These are phyloP conservation scores for Lycopodina hypogea DNA, from an alignment of 37 sponge, comb jelly and placozoan species.

Conservation along the genomic window DNA sequence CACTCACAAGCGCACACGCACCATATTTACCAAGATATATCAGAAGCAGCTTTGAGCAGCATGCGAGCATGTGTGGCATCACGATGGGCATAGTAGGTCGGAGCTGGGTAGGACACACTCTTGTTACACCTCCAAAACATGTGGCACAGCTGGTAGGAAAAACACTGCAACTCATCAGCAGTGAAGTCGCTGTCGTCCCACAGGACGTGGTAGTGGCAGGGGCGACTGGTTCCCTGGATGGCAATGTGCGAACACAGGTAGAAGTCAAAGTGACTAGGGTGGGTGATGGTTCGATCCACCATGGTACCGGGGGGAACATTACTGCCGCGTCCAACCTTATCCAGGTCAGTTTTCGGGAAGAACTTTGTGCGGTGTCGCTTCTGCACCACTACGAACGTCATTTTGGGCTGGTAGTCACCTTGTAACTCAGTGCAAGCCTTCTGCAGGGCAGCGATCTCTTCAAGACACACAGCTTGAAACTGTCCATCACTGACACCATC, in stretches of 20 bases:
- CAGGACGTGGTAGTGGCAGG: conserved; percentile 66
- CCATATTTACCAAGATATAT: conserved; percentile 9
- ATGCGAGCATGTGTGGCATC: conserved; percentile 80
- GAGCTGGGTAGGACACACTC: conserved; percentile 55
- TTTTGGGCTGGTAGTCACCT: conserved; percentile 30
- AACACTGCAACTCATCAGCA: conserved; percentile 46
- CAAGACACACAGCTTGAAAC: conserved; percentile 58
- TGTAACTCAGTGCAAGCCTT: conserved; percentile 62
- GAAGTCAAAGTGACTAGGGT: conserved; percentile 58
- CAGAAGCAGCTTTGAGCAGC: conserved; percentile 58
- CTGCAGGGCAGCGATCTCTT: conserved; percentile 24
- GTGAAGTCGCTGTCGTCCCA: conserved; percentile 94
- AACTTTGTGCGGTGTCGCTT: conserved; percentile 61
- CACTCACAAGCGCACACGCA: too few relatives aligned
- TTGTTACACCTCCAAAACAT: conserved; percentile 40
- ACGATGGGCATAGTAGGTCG: conserved; percentile 88
- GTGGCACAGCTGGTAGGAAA: conserved; percentile 53
- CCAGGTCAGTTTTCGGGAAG: conserved; percentile 35
- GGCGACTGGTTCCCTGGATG: conserved; percentile 59
- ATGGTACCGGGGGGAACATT: conserved; percentile 72
- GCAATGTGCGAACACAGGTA: conserved; percentile 63
- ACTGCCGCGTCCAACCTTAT: conserved; percentile 15
- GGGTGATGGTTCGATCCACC: conserved; percentile 60
- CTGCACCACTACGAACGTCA: conserved; percentile 53
- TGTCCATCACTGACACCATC: conserved; percentile 91